Evolutionary conservation across 2,888 invertebrate genomes (phyloP).

Genomic region (Cephus nigrinus): DNA sequence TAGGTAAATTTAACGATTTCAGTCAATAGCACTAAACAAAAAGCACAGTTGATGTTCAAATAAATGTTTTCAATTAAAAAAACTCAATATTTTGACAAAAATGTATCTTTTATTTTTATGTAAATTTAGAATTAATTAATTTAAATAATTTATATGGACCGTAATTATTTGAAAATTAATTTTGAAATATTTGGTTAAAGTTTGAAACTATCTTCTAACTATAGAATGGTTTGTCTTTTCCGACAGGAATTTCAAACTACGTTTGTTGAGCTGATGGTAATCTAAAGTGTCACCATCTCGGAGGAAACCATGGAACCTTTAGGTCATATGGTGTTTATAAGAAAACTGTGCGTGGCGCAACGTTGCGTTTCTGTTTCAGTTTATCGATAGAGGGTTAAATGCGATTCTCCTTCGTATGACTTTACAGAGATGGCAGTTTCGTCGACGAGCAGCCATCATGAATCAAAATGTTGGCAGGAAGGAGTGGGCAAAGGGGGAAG

Average conservation of each 20-base stretch:
- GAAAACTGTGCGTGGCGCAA: neutral
- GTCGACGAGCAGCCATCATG: conserved; percentile 56
- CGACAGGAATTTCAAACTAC: neutral
- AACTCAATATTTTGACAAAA: too few relatives aligned
- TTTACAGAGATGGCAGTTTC: conserved; percentile 36
- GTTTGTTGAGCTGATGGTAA: neutral
- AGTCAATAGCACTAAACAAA: neutral
- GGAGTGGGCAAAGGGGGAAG: conserved; percentile 23
- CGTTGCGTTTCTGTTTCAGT: neutral
- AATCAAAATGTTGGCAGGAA: conserved; percentile 43
- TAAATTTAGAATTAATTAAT: neutral
- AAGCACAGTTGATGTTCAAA: neutral
- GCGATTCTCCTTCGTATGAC: neutral
- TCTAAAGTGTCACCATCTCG: neutral
- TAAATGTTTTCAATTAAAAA: neutral
- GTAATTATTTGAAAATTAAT: neutral
- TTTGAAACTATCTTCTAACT: neutral
- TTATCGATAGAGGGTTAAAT: neutral
- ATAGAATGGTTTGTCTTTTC: neutral
- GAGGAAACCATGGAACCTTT: neutral
- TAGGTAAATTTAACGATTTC: neutral
- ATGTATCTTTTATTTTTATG: too few relatives aligned
- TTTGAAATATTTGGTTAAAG: neutral
- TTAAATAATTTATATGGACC: neutral
- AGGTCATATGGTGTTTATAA: neutral